Base-by-base conservation (phyloP, 2,888 invertebrate genomes). In the Lepidocyrtoides sp. region DNA sequence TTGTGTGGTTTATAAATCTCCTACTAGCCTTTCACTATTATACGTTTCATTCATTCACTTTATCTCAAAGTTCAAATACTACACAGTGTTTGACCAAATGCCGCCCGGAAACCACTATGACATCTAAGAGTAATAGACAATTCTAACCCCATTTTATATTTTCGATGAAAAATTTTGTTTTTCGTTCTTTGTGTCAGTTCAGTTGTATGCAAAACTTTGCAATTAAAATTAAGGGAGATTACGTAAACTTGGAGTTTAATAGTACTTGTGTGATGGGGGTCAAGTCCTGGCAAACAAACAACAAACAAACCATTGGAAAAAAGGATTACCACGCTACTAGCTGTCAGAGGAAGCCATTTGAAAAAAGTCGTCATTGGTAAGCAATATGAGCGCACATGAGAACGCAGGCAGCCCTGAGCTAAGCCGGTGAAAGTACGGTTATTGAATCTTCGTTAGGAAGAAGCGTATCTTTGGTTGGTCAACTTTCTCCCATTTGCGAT, bases 221-320 rank as follows among this genome's bases (percentile, higher is more conserved):
- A 91, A 91, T 91, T 86, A 91, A 86, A 91, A 86, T 86, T 86
- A 86, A 82, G 72, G 66, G 86, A 82, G 88, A 89, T 89, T 75
- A 89, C 36, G 41, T 48, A 29, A 83, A 63, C 63, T 83, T 83
- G 66, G 26, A 44, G 83, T 83, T 83, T 83, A 66, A 48, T 48
- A 89, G 20, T 20, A 14, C 14, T 66, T 79, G n/a, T 79, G 79
- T 29, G 41, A 63, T 48, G 79, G 17, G 87, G 79, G 87, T 87
- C 87, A 75, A 87, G 79, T 66, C 79, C 23, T 54, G 32, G 12
- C 66, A 48, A 41, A 26, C 17, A 54, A 36, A 60, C 63, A 48
- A 79, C 48, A 51, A 63, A 79, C 75, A 12, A 36, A 79, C 7
- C 72, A 72, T 54, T 85, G 77, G 32, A 48, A 60, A 51, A 79